These are phyloP conservation scores for Nysson spinosus DNA, from an alignment of 2,888 invertebrate species.

Conservation along the genomic window DNA sequence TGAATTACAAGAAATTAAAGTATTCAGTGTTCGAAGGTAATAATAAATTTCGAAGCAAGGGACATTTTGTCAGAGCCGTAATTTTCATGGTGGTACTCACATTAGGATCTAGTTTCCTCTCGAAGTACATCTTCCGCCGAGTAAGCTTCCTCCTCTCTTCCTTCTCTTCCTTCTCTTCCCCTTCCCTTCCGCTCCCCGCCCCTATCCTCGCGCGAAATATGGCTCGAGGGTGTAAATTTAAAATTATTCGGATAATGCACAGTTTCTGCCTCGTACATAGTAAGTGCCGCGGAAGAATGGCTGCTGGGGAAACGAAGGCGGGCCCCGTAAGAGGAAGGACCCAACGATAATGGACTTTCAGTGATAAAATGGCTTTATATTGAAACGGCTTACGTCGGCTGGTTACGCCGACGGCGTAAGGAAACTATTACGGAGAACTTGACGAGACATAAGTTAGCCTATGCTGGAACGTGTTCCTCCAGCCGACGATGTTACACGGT, in stretches of 20 bases:
- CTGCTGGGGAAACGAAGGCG: constrained; percentile 14
- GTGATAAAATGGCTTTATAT: constrained; percentile 71
- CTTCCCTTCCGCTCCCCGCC: neutral
- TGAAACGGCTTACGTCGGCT: constrained; percentile 63
- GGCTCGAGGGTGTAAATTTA: constrained; percentile 64
- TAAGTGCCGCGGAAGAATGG: constrained; percentile 56
- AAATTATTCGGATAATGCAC: constrained; percentile 69
- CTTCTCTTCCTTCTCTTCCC: neutral
- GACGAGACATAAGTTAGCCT: constrained; percentile 53
- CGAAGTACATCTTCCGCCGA: neutral
- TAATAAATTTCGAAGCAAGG: constrained; percentile 34
- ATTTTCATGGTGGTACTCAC: constrained; percentile 11
- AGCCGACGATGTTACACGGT: constrained; percentile 15
- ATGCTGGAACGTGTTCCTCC: constrained; percentile 9
- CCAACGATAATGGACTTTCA: constrained; percentile 71
- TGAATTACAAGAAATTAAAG: too few relatives aligned
- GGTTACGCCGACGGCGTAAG: constrained; percentile 42
- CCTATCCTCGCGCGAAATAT: neutral
- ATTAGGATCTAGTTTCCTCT: constrained; percentile 24
- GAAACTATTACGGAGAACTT: constrained; percentile 60
- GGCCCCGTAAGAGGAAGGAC: constrained; percentile 19
- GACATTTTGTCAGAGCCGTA: constrained; percentile 32
- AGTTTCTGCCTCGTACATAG: constrained; percentile 62
- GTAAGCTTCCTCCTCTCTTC: neutral
- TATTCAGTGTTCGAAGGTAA: too few relatives aligned